Conservation (phyloP, 2,113 vertebrate species). For the Sapayoa aenigma region DNA sequence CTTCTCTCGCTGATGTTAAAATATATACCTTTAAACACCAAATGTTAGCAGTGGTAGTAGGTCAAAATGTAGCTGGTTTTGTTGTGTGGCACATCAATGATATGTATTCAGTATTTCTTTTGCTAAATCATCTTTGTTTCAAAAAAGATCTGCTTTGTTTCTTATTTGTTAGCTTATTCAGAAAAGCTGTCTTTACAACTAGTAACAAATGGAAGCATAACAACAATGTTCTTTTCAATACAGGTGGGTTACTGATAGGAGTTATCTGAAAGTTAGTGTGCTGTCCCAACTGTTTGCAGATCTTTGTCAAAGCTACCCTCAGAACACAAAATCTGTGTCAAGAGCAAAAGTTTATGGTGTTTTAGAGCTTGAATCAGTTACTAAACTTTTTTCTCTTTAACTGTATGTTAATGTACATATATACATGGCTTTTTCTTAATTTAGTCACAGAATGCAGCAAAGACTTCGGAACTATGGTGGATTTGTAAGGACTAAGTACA, state of each 20-base stretch:
- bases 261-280: not conserved
- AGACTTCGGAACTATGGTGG: not conserved
- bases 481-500: not conserved
- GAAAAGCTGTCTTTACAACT: not conserved
- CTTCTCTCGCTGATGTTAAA: not conserved
- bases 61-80: not conserved
- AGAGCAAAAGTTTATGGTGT: not conserved
- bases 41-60: not conserved
- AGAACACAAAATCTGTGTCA: not conserved
- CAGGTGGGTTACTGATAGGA: not conserved
- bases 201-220: not conserved
- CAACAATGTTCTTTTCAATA: not conserved
- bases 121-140: not conserved
- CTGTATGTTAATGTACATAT: not conserved
- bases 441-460: not conserved
- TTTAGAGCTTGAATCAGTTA: not conserved
- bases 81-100: not conserved
- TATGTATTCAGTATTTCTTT: not conserved
- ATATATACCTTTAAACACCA: not conserved
- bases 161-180: not conserved
- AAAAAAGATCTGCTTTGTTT: not conserved
- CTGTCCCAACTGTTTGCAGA: not conserved
- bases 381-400: not conserved
- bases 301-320: not conserved
- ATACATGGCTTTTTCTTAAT: not conserved